phyloP scores from a whole-genome alignment of 2,797 vertebrate species.

The Leptoclinus maculatus region DNA sequence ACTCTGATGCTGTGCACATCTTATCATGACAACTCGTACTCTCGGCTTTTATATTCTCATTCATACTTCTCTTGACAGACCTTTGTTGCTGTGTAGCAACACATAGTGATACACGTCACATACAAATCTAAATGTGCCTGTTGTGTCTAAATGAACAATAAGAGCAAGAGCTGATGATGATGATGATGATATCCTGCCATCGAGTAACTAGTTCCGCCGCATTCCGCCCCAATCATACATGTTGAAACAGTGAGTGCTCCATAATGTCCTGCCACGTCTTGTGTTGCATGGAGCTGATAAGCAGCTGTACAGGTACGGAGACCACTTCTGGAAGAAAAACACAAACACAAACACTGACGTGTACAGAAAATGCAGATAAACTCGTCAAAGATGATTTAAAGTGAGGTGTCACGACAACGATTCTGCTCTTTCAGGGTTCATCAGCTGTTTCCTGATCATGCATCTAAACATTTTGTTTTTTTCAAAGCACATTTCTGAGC shows the following conservation, averaged over 20 bases:
- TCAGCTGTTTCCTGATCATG: background rate
- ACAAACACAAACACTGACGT: background rate
- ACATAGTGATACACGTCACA: background rate
- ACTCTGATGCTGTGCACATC: background rate
- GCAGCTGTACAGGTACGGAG: background rate
- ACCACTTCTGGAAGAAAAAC: background rate
- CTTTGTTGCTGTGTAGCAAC: background rate
- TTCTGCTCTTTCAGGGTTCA: background rate
- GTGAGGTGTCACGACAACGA: background rate
- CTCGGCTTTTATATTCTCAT: background rate
- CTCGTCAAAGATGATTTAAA: background rate
- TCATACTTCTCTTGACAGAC: background rate
- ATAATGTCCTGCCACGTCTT: background rate
- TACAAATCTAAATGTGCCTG: background rate
- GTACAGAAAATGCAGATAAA: background rate
- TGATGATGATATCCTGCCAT: background rate
- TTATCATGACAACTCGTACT: background rate
- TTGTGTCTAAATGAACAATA: background rate
- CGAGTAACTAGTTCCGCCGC: slow-evolving; percentile 14
- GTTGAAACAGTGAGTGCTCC: slow-evolving; percentile 7
- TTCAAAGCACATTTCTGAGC: background rate
- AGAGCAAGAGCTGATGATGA: background rate
- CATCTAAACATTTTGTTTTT: no score
- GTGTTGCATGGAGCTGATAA: slow-evolving; percentile 5
- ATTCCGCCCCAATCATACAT: slow-evolving; percentile 25